Evolutionary conservation across 2,113 vertebrate genomes (phyloP).

Genomic region (Sturnira hondurensis): DNA sequence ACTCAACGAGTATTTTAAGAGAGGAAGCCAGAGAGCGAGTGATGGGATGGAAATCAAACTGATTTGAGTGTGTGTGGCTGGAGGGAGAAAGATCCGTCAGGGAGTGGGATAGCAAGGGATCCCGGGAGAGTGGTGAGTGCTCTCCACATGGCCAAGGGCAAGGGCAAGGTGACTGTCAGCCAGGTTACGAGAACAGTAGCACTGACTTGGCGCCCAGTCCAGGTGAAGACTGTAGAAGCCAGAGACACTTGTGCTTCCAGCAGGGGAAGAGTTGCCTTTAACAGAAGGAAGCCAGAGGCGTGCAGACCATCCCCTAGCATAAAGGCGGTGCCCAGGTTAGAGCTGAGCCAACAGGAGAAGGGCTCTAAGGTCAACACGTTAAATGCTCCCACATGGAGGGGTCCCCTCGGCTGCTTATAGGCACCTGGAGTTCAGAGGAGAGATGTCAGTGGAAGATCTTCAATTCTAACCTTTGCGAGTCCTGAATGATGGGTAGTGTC

Average conservation of each 20-base stretch:
- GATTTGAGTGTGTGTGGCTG: not conserved
- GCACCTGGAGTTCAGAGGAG: not conserved
- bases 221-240: not conserved
- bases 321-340: not conserved
- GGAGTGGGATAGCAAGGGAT: not conserved
- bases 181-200: not conserved
- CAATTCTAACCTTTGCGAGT: not conserved
- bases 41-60: not conserved
- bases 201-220: not conserved
- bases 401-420: not conserved
- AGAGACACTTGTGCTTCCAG: not conserved
- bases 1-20: not conserved
- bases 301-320: too few species aligned
- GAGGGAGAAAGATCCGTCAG: too few species aligned
- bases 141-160: too few species aligned
- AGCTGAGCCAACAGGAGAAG: not conserved
- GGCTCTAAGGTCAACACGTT: accelerated
- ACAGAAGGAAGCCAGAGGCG: too few species aligned
- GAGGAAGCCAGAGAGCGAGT: not conserved
- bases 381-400: accelerated
- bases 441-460: not conserved
- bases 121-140: accelerated
- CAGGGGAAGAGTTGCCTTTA: not conserved
- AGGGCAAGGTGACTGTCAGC: not conserved
- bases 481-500: not conserved